A percentile compares a stretch with the other conserved stretches of the same genome.
These are phyloP conservation scores for Lepidochrysops patricia DNA, from an alignment of 2,888 invertebrate genomes.

Conservation along the genomic window DNA sequence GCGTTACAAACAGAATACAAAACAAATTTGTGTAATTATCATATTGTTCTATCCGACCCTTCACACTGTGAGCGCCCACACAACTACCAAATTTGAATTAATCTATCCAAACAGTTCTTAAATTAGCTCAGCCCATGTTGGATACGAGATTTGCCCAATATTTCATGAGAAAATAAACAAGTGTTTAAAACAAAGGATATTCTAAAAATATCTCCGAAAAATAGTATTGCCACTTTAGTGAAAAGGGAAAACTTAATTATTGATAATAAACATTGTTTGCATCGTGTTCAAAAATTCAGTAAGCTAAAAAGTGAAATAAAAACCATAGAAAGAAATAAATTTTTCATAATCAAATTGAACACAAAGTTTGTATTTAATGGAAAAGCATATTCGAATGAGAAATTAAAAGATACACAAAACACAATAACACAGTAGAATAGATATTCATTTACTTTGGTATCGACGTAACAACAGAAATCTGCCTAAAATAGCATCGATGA, in stretches of 20 bases:
- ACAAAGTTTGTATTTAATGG: too few species aligned
- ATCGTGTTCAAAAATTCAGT: too few species aligned
- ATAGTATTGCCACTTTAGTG: background rate
- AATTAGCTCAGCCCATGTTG: background rate
- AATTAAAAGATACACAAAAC: too few species aligned
- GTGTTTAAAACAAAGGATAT: background rate
- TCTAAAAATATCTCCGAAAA: background rate
- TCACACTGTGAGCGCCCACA: background rate
- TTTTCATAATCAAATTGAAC: too few species aligned
- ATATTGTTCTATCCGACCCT: background rate
- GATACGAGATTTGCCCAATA: background rate
- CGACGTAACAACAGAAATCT: background rate
- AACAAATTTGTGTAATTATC: background rate
- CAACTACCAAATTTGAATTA: constrained; percentile 5
- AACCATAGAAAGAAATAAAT: too few species aligned
- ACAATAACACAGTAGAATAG: too few species aligned
- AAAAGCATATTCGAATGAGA: too few species aligned
- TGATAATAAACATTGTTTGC: too few species aligned
- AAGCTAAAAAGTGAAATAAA: too few species aligned
- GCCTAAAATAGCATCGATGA: constrained; percentile 28
- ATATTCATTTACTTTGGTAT: too few species aligned
- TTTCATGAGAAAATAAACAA: constrained; percentile 6
- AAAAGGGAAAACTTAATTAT: background rate
- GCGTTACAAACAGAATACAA: background rate
- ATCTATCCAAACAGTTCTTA: constrained; percentile 1